Evolutionary conservation across 2,113 vertebrate genomes (phyloP), one percentile per base, ranked within the genome.

Genomic region (Hippocampus barbouri): DNA sequence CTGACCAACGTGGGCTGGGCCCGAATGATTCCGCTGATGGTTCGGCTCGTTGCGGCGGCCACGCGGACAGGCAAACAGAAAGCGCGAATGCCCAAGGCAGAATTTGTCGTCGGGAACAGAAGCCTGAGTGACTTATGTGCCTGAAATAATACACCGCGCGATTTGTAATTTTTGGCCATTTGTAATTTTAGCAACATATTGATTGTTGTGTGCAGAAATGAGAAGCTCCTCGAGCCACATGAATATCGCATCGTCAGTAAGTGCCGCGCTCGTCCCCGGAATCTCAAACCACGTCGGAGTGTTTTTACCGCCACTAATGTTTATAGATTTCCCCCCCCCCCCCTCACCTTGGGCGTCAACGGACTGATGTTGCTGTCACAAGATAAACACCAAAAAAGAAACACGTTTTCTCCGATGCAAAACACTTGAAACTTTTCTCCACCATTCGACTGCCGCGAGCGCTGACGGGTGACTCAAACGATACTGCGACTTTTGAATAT

Each of bases 261-360:
- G 30, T 77, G 69, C 69, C 66, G 64, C 25, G 18, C 59, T 72
- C 77, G 49, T 75, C 66, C 68, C 56, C 56, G 47, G 68, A 70
- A 78, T 73, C 70, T 23, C 56, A 2, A 73, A 20, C 7, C 21
- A 70, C 41, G 20, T 69, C 73, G 61, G 16, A 65, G 2, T 51
- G 47, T 81, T 79, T 75, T 68, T 23, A 43, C 68, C 66, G 69
- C 54, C 67, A 59, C 51, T 73, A 67, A 81, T 67, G 71, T 75
- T 66, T 47, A 68, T 71, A 0, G 25, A 51, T 71, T 74, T 69
- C 5, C 0, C 5, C 34, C 34, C 34, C 34, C 5, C 34, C 34
- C 5, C 40, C 14, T 25, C n/a, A 64, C 64, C 43, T 59, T 61
- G 16, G 72, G 43, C 71, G 77, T 73, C 43, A 68, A 27, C 71